Base-by-base conservation (phyloP, 2,888 invertebrate genomes). In the Drosophila merina region DNA sequence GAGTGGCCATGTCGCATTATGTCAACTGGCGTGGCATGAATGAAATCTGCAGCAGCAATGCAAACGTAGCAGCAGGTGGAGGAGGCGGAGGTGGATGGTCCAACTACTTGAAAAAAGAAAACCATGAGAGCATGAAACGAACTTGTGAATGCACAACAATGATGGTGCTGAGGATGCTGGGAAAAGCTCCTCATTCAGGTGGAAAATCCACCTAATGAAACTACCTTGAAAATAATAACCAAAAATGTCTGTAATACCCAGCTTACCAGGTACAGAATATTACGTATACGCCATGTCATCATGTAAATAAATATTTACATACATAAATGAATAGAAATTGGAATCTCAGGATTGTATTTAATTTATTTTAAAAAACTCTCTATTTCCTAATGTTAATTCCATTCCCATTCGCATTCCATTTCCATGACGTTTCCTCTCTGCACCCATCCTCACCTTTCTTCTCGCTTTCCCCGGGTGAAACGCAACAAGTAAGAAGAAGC, bases 401-500 rank as follows among this genome's bases (percentile, higher is more conserved):
- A 14, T 60, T 36, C 49, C 33, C 49, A 49, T 49, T 26, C 49
- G 25, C 12, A 50, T 45, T 51, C 26, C 54, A 33, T n/a, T 54
- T 20, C 44, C 58, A 50, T 12, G 26, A 40, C 44, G 50, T 30
- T 45, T 14, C 28, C 33, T 26, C 8, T 30, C 36, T 12, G 14
- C 28, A 28, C 9, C 12, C 44, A n/a, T 36, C 30, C 9, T 9
- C 44, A n/a, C 44, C 36, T 26, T 14, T n/a, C 25, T 7, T 20
- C 20, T 20, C 64, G 38, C 25, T 66, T 64, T 54, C 20, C 59
- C 69, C 56, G 67, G 67, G 36, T 49, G 64, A 60, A 44, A 63
- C 74, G 74, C 87, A 86, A 86, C 85, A 87, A 86, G 87, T 86
- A 86, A 78, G 79, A 82, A 74, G 77, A 76, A 85, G 75, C 73